phyloP scores from a whole-genome alignment of 2,888 invertebrate genomes.

The Apamea crenata region DNA sequence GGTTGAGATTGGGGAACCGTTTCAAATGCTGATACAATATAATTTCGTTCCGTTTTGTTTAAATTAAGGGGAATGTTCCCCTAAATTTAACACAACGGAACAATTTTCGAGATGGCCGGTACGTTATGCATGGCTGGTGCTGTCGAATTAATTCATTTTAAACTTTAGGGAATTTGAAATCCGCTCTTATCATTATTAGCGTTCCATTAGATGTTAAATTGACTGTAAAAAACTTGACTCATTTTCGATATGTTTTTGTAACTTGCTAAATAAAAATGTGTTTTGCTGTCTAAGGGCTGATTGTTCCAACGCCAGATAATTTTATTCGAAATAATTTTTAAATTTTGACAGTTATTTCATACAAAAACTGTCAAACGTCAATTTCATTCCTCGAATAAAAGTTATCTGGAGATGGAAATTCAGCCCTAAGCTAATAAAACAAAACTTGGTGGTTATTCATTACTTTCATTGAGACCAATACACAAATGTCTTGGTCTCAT shows the following conservation, averaged over 20 bases:
- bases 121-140: slow-evolving; percentile 1
- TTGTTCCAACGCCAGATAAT: too few species aligned
- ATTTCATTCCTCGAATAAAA: too few species aligned
- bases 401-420: too few species aligned
- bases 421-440: too few species aligned
- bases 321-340: too few species aligned
- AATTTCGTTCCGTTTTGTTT: slow-evolving; percentile 4
- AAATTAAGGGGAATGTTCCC: not conserved
- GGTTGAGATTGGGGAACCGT: slow-evolving; percentile 10
- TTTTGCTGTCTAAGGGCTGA: too few species aligned
- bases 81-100: too few species aligned
- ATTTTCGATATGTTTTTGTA: not conserved
- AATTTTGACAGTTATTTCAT: too few species aligned
- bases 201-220: slow-evolving; percentile 1
- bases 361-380: too few species aligned
- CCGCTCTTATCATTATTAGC: slow-evolving; percentile 9
- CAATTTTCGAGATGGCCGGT: not conserved
- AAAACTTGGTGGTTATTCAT: too few species aligned
- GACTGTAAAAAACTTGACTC: not conserved
- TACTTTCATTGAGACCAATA: too few species aligned
- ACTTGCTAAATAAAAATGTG: not conserved
- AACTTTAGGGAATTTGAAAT: slow-evolving; percentile 24
- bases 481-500: too few species aligned
- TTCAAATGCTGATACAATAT: slow-evolving; percentile 25
- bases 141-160: slow-evolving; percentile 11